Percentiles rank a stretch among this genome's conserved stretches.
Conservation (phyloP, 2,888 invertebrate species). For the Tyria jacobaeae region DNA sequence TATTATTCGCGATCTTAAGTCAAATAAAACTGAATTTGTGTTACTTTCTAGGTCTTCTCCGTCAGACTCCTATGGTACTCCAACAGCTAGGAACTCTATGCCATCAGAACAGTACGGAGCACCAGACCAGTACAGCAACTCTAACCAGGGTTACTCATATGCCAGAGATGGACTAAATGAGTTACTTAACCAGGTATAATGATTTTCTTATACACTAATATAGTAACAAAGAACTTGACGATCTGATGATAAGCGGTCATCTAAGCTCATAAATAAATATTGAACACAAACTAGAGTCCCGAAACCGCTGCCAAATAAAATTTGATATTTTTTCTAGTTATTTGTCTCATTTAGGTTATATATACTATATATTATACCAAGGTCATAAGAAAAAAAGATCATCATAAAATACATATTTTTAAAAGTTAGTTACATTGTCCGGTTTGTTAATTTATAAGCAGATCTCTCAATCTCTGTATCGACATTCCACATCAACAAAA, state of each 20-base stretch:
- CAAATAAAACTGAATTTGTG: too few species aligned
- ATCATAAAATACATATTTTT: too few species aligned
- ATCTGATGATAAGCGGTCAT: neutral
- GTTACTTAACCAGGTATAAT: constrained; percentile 65
- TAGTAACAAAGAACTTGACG: neutral
- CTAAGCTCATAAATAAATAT: neutral
- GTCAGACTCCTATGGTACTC: constrained; percentile 65
- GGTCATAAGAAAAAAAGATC: too few species aligned
- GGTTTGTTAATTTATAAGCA: too few species aligned
- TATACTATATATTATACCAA: too few species aligned
- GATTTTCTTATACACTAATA: neutral
- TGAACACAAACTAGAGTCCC: too few species aligned
- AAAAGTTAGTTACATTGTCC: too few species aligned
- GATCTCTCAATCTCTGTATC: neutral
- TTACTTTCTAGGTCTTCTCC: constrained; percentile 60
- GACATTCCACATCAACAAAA: constrained; percentile 4
- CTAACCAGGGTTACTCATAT: constrained; percentile 66
- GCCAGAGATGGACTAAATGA: constrained; percentile 69
- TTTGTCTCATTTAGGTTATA: too few species aligned
- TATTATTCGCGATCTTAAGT: too few species aligned
- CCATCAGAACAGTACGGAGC: constrained; percentile 77
- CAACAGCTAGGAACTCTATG: constrained; percentile 65
- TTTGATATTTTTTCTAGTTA: too few species aligned
- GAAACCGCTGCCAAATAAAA: too few species aligned
- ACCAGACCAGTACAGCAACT: constrained; percentile 81